Percentiles rank a stretch among this genome's conserved stretches.
phyloP scores from a whole-genome alignment of 2,888 invertebrate species.

The Copidosoma aretas region DNA sequence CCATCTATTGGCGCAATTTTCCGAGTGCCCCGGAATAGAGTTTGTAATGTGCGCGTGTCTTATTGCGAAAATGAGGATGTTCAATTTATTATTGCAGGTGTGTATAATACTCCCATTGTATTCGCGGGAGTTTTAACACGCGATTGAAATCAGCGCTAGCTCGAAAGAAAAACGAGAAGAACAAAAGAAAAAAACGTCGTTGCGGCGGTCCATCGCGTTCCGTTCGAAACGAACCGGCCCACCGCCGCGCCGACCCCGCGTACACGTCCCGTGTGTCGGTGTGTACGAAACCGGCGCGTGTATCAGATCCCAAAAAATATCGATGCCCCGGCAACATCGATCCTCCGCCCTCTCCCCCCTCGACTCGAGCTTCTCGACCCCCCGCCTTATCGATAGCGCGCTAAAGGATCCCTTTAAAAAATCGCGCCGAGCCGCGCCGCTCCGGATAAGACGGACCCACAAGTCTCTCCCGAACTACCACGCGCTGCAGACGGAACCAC shows the following conservation, averaged over 20 bases:
- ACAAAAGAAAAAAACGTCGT: too few relatives aligned
- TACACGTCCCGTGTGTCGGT: too few relatives aligned
- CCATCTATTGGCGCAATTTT: slow-evolving; percentile 25
- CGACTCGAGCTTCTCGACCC: too few relatives aligned
- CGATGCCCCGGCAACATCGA: background rate
- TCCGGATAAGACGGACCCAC: too few relatives aligned
- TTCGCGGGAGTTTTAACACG: background rate
- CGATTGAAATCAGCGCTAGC: background rate
- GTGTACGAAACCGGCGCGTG: background rate
- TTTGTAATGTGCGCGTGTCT: slow-evolving; percentile 7
- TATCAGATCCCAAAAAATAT: background rate
- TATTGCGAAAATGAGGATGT: background rate
- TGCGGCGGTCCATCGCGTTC: too few relatives aligned
- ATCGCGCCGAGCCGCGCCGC: too few relatives aligned
- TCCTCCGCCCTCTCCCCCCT: background rate
- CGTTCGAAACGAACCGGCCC: too few relatives aligned
- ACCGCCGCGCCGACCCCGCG: too few relatives aligned
- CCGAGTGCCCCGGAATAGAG: slow-evolving; percentile 6
- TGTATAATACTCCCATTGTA: background rate
- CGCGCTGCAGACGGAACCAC: slow-evolving; percentile 3
- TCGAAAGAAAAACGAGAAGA: background rate
- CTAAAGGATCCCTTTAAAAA: background rate
- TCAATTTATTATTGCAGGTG: background rate
- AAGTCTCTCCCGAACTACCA: slow-evolving; percentile 25
- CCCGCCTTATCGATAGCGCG: background rate